Evolutionary conservation across 2,113 vertebrate species (phyloP).

Genomic region (Takifugu flavidus): DNA sequence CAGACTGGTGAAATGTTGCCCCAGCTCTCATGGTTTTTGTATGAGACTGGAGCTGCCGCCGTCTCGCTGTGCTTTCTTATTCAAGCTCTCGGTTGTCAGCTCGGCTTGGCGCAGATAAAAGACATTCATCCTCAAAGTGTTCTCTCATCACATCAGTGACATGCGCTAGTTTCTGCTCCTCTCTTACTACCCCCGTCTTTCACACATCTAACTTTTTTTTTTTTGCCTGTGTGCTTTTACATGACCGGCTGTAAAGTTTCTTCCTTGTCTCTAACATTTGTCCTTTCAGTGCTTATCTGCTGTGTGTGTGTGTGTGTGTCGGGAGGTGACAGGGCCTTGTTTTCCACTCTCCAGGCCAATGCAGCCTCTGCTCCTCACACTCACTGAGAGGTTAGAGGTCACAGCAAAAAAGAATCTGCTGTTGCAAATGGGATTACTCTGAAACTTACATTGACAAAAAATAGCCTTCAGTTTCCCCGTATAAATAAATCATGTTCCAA

Average conservation of each 20-base stretch:
- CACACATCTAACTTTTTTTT: slow-evolving; percentile 40
- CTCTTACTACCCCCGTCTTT: slow-evolving; percentile 12
- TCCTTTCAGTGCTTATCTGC: slow-evolving; percentile 54
- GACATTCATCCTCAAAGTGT: slow-evolving; percentile 60
- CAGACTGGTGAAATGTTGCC: slow-evolving; percentile 34
- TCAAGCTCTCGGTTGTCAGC: slow-evolving; percentile 60
- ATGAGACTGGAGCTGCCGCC: slow-evolving; percentile 51
- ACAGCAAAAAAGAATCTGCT: slow-evolving; percentile 27
- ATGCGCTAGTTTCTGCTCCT: slow-evolving; percentile 38
- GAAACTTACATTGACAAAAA: slow-evolving; percentile 16
- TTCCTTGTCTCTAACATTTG: slow-evolving; percentile 37
- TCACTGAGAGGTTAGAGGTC: slow-evolving; percentile 47
- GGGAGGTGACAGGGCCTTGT: slow-evolving; percentile 41
- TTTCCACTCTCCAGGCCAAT: slow-evolving; percentile 56
- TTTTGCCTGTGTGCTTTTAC: slow-evolving; percentile 44
- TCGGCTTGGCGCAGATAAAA: slow-evolving; percentile 59
- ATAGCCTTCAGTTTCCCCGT: slow-evolving; percentile 22
- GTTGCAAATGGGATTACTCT: background rate
- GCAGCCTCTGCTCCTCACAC: slow-evolving; percentile 35
- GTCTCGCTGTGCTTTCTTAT: slow-evolving; percentile 47
- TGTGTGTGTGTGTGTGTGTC: background rate
- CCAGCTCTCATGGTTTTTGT: slow-evolving; percentile 49
- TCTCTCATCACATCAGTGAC: slow-evolving; percentile 58
- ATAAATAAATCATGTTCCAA: slow-evolving; percentile 3
- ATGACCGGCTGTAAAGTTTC: slow-evolving; percentile 49